Base-by-base conservation (phyloP, 2,797 vertebrate species). In the Fringilla coelebs region DNA sequence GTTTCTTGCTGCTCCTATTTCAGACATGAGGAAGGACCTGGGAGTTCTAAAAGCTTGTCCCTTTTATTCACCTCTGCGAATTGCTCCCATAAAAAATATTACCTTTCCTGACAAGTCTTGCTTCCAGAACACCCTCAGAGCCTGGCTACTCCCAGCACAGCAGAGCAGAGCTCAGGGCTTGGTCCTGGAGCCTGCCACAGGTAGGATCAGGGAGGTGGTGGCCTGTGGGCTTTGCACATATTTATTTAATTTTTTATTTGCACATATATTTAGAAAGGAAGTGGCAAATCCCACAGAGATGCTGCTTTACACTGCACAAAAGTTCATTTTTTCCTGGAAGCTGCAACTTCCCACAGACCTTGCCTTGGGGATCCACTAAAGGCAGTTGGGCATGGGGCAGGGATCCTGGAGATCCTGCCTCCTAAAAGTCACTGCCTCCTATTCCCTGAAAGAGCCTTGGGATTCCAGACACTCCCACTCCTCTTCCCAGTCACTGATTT, bases 1-100 rank as follows among this genome's bases (percentile, higher is more conserved):
- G 52, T 83, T 80, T 89, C 72, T 71, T n/a, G 45, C 52, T 85
- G 68, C 36, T 95, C 52, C 74, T 89, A n/a, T 89, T 94, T 93
- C 63, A 90, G 61, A 48, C 63, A 46, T 20, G 67, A 90, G 73
- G 84, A 81, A 95, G 74, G 84, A 89, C n/a, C 45, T 29, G 28
- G 45, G 52, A 93, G 54, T 34, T 41, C 60, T 92, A 79, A 85
- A 90, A 93, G 34, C 26, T 61, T 89, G 63, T 89, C 49, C 72
- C 45, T 93, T 95, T 82, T 80, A 93, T 89, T 63, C 91, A 90
- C 67, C 63, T 94, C 77, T 70, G 67, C 62, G 68, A 85, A 91
- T 85, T 77, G 24, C 41, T 85, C 26, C 72, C 60, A 83, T 82
- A 89, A 93, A 91, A 95, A 77, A 67, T 34, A 72, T 17, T 68